Evolutionary conservation across 2,888 invertebrate genomes (phyloP), one percentile per base, ranked within the genome.

Genomic region (Chloromyia formosa): DNA sequence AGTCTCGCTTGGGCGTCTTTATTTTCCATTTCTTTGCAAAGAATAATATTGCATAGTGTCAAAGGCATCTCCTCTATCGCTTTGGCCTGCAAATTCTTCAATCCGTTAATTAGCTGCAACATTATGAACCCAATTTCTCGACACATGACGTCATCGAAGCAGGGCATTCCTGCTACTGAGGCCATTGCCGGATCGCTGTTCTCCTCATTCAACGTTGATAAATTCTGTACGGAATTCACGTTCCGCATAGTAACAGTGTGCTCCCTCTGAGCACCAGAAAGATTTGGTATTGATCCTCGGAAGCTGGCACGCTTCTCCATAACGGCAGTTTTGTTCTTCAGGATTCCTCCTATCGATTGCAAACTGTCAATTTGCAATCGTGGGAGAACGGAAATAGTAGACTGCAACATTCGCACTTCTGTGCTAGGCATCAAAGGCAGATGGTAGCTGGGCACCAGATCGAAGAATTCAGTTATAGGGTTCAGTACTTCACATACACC

Each of bases 381-480:
- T 0, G 93, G 91, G 75, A 94, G 83, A 22, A 94, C 91, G 53
- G 92, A 91, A 77, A 94, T 90, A 56, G 92, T 92, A n/a, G 93
- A 93, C 88, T 93, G 92, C 66, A 91, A 86, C 81, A 90, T 87
- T 80, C 91, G 90, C 58, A 89, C 88, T 73, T 89, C 89, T 0
- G 88, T 87, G 75, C 88, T 89, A 75, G 87, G 89, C 84, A 81
- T 87, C 79, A 81, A 81, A 14, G 87, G 85, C 78, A 92, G 87
- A 82, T 91, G 90, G 79, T 90, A 90, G 77, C 89, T 86, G 22
- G 94, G 93, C 72, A 94, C 90, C 79, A 92, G 84, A 82, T 94
- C 94, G 81, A 91, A 92, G 84, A 94, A 94, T 86, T 94, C 94
- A 7, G 93, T 92, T 42, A 94, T 89, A 7, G 94, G 92, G 79